phyloP scores from a whole-genome alignment of 2,797 vertebrate species.

The Sphaeramia orbicularis region DNA sequence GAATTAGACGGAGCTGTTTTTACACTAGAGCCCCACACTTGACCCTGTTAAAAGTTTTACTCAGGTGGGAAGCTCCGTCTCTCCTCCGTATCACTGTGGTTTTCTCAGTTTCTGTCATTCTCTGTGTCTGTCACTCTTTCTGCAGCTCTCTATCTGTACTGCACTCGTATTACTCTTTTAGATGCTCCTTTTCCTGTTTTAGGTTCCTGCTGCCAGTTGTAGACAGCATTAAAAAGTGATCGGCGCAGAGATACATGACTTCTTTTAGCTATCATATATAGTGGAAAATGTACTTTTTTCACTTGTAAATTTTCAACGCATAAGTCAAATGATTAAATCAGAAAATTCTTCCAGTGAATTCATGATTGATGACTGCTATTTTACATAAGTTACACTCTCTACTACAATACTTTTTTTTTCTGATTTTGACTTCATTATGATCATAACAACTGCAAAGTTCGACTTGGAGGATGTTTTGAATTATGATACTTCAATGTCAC shows the following conservation, averaged over 20 bases:
- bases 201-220: neutral
- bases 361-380: too few relatives aligned
- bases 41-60: conserved; percentile 70
- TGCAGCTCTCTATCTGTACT: conserved; percentile 19
- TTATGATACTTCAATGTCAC: too few relatives aligned
- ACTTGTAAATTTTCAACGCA: conserved; percentile 7
- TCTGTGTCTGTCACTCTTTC: conserved; percentile 33
- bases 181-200: conserved; percentile 21
- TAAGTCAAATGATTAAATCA: conserved; percentile 26
- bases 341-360: too few relatives aligned
- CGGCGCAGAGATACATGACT: conserved; percentile 7
- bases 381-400: too few relatives aligned
- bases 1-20: conserved; percentile 59
- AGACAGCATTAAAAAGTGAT: conserved; percentile 8
- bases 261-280: conserved; percentile 27
- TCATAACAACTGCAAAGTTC: too few relatives aligned
- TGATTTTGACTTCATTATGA: too few relatives aligned
- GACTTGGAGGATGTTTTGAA: too few relatives aligned
- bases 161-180: conserved; percentile 45
- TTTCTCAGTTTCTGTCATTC: too few relatives aligned
- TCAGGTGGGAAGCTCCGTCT: conserved; percentile 41
- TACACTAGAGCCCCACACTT: conserved; percentile 44
- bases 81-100: conserved; percentile 1
- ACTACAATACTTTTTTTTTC: too few relatives aligned
- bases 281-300: conserved; percentile 8